Conservation (phyloP, 2,797 vertebrate species). For the Nasua narica region DNA sequence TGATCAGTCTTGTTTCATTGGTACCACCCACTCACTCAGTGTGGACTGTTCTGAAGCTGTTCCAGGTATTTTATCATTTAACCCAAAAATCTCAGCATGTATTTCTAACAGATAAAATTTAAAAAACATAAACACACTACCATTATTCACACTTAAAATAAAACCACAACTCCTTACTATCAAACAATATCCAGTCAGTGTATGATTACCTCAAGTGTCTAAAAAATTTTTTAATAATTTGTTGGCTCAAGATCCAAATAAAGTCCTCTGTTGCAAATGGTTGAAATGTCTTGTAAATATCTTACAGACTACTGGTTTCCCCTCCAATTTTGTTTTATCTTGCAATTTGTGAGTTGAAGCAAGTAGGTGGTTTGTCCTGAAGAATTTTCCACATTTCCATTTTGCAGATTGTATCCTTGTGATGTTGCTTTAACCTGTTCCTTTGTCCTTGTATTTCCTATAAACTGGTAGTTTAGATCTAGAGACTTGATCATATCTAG, state of each 20-base stretch:
- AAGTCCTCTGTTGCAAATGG: constrained; percentile 28
- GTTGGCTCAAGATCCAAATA: constrained; percentile 34
- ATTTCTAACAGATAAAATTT: constrained; percentile 24
- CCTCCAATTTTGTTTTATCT: constrained; percentile 32
- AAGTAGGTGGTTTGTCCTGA: not conserved
- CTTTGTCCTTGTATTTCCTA: not conserved
- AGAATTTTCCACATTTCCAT: constrained; percentile 35
- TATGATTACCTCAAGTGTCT: constrained; percentile 45
- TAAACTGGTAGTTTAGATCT: constrained; percentile 28
- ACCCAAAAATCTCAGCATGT: constrained; percentile 7
- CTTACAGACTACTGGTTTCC: constrained; percentile 21
- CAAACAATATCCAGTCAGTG: not conserved
- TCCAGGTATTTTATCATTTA: constrained; percentile 46
- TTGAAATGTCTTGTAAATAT: constrained; percentile 45
- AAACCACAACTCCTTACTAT: constrained; percentile 39
- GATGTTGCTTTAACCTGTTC: constrained; percentile 29
- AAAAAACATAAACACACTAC: constrained; percentile 26
- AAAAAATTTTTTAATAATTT: not conserved
- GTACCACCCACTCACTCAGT: not conserved
- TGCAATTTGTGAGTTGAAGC: constrained; percentile 57
- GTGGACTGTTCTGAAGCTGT: constrained; percentile 40
- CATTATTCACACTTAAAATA: constrained; percentile 20
- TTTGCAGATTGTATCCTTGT: constrained; percentile 44
- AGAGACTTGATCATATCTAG: constrained; percentile 35
- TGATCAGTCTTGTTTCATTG: constrained; percentile 19